phyloP scores from a whole-genome alignment of 2,113 vertebrate species.

The Peucedramus taeniatus region DNA sequence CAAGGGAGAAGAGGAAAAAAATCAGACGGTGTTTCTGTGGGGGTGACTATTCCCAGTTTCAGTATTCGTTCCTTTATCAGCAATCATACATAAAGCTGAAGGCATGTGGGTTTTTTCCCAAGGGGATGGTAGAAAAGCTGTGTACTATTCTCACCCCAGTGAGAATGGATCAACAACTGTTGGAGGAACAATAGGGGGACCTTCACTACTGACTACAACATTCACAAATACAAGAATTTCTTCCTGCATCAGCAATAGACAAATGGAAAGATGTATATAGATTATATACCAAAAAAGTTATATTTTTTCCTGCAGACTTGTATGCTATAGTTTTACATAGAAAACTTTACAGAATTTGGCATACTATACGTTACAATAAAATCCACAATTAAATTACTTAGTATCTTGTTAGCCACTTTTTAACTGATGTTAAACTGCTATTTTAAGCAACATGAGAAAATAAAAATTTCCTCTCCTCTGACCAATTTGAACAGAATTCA shows the following conservation, averaged over 20 bases:
- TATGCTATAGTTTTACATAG: neutral
- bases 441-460: neutral
- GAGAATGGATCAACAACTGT: neutral
- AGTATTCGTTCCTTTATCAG: neutral
- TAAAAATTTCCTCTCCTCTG: neutral
- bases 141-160: neutral
- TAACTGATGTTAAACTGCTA: neutral
- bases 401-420: neutral
- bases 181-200: neutral
- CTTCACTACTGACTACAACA: neutral
- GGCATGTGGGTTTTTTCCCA: neutral
- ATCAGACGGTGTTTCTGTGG: neutral
- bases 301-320: neutral
- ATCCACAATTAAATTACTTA: neutral
- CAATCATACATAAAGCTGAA: neutral
- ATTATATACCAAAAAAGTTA: neutral
- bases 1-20: neutral
- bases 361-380: neutral
- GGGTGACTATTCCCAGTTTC: neutral
- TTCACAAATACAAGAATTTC: neutral
- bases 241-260: neutral
- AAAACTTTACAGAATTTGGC: neutral
- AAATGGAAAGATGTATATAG: neutral
- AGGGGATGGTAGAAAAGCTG: neutral
- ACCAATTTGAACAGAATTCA: neutral